phyloP scores from a whole-genome alignment of 2,113 vertebrate genomes.

The Archilochus colubris region DNA sequence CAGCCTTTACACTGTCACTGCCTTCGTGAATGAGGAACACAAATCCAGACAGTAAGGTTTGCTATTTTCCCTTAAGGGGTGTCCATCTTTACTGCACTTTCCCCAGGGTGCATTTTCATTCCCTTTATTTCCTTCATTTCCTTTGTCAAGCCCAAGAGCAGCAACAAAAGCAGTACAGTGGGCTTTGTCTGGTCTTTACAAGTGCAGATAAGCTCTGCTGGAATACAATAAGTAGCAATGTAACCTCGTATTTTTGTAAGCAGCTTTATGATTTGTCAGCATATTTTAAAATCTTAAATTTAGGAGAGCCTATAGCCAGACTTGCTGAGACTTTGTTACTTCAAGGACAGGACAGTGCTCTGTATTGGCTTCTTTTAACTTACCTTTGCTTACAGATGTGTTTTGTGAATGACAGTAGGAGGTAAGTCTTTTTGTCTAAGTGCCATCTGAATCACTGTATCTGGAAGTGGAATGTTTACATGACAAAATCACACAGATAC shows the following conservation, averaged over 20 bases:
- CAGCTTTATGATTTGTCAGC: neutral
- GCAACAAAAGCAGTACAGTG: neutral
- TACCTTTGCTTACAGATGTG: neutral
- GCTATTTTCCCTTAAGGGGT: neutral
- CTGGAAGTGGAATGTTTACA: neutral
- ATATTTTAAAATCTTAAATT: neutral
- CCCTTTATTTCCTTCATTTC: accelerated
- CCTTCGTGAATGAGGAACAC: accelerated
- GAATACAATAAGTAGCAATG: neutral
- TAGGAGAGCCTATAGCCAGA: neutral
- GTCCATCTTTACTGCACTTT: neutral
- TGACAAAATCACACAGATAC: neutral
- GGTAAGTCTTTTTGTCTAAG: neutral
- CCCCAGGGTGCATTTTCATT: neutral
- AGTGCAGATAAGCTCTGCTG: neutral
- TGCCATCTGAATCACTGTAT: neutral
- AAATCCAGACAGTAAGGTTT: neutral
- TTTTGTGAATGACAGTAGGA: neutral
- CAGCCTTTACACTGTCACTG: neutral
- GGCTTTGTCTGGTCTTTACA: neutral
- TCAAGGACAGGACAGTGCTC: neutral
- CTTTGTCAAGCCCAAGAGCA: neutral
- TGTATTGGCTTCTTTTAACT: neutral
- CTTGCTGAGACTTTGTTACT: neutral
- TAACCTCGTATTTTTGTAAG: neutral